Conservation (phyloP, 2,797 vertebrate genomes). For the Spea hammondii region DNA sequence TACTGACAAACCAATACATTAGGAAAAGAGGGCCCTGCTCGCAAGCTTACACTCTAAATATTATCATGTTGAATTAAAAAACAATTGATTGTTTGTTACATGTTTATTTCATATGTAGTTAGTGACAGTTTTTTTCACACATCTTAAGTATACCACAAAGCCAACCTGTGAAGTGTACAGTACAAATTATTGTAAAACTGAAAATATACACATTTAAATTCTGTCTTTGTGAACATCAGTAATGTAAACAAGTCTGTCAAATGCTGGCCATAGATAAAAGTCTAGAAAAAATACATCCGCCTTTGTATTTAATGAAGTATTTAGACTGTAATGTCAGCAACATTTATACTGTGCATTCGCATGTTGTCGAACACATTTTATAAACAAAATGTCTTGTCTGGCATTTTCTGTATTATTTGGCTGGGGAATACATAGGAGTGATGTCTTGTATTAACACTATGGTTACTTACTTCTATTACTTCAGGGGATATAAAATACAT, state of each 20-base stretch:
- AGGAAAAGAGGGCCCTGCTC: no score
- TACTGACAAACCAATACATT: no score
- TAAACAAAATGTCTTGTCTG: conserved; percentile 11
- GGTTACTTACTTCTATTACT: not conserved
- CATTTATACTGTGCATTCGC: conserved; percentile 6
- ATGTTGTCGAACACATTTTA: conserved; percentile 5
- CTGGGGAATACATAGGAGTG: conserved; percentile 7
- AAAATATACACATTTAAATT: conserved; percentile 6
- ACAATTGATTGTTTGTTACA: not conserved
- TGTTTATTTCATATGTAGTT: not conserved
- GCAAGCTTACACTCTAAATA: no score
- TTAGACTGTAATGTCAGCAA: conserved; percentile 37
- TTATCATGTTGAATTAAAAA: no score
- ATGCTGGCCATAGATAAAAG: conserved; percentile 29
- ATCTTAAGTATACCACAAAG: not conserved
- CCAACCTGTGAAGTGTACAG: not conserved
- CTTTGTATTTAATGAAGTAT: conserved; percentile 22
- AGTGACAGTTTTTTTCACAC: not conserved
- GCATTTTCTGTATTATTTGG: conserved; percentile 25
- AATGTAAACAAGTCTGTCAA: conserved; percentile 13
- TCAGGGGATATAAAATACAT: no score
- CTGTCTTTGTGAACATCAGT: conserved; percentile 15
- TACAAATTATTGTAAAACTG: not conserved
- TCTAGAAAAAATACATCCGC: conserved; percentile 29
- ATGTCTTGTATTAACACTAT: not conserved